These are phyloP conservation scores for Tretioscincus oriximinensis DNA, from an alignment of 2,113 vertebrate genomes.

Conservation along the genomic window DNA sequence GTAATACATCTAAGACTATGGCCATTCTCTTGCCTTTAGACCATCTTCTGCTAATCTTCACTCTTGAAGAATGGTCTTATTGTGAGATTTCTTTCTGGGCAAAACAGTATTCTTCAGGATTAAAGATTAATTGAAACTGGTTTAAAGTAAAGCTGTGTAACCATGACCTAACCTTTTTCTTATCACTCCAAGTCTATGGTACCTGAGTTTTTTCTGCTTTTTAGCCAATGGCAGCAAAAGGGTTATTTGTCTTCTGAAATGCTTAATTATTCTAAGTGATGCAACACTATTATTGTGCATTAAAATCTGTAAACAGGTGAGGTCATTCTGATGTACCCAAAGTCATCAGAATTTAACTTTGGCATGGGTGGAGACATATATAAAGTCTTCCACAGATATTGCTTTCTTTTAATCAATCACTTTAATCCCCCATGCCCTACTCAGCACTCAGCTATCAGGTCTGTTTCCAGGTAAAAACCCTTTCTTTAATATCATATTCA, in stretches of 20 bases:
- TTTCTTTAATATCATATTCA: conserved; percentile 55
- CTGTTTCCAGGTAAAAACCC: conserved; percentile 17
- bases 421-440: background rate
- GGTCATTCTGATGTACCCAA: background rate
- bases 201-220: too few relatives aligned
- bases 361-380: background rate
- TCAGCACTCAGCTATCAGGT: conserved; percentile 19
- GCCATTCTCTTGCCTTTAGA: too few relatives aligned
- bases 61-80: too few relatives aligned
- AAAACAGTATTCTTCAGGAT: too few relatives aligned
- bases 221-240: background rate
- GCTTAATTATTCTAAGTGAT: background rate
- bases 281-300: background rate
- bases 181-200: too few relatives aligned
- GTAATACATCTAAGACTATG: too few relatives aligned
- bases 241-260: background rate
- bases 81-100: too few relatives aligned
- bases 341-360: conserved; percentile 4
- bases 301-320: background rate
- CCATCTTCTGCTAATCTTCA: too few relatives aligned
- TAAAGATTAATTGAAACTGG: too few relatives aligned
- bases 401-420: background rate
- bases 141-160: too few relatives aligned
- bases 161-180: too few relatives aligned
- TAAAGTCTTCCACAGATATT: background rate